Evolutionary conservation across 2,113 vertebrate species (phyloP), one percentile per base, ranked within the genome.

Genomic region (Hemibagrus wyckioides): DNA sequence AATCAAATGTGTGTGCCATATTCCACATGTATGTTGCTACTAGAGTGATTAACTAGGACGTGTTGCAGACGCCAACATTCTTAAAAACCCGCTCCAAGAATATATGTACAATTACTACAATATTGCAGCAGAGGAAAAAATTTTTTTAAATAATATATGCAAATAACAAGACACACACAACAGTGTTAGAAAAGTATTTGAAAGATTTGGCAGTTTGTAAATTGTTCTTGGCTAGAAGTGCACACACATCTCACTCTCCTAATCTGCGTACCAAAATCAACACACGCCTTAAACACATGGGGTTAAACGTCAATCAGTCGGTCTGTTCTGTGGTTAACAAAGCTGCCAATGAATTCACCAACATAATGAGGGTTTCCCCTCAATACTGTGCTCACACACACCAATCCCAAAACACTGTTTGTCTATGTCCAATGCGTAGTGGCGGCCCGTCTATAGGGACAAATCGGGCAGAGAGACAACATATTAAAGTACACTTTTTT

Each of bases 261-360:
- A 77, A 80, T 80, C 50, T 80, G 28, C 75, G 2, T 56, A 56
- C 50, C 77, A 56, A 71, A 86, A 81, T 86, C 28, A 81, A 39
- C 85, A 71, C 63, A 23, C 71, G 89, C 87, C 87, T 90, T 90
- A 90, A 85, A 81, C 50, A 84, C 77, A 19, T 75, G 73, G 23
- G 30, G 30, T 76, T 73, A 61, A 73, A 48, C 33, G 36, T 84
- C 84, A 73, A 80, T 82, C 84, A 14, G 36, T 50, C n/a, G 19
- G 52, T 33, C 33, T 73, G n/a, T 33, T 86, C 63, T 71, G 79
- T 54, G 81, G 36, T 59, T 87, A 63, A 44, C 33, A n/a, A n/a
- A 23, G 57, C 82, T 80, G 81, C 82, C 65, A 25, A 41, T 57
- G 61, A 54, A 61, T 71, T 54, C 59, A 85, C 23, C n/a, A 44